These are phyloP conservation scores for Amniataba percoides DNA, from an alignment of 2,797 vertebrate genomes.

Conservation along the genomic window DNA sequence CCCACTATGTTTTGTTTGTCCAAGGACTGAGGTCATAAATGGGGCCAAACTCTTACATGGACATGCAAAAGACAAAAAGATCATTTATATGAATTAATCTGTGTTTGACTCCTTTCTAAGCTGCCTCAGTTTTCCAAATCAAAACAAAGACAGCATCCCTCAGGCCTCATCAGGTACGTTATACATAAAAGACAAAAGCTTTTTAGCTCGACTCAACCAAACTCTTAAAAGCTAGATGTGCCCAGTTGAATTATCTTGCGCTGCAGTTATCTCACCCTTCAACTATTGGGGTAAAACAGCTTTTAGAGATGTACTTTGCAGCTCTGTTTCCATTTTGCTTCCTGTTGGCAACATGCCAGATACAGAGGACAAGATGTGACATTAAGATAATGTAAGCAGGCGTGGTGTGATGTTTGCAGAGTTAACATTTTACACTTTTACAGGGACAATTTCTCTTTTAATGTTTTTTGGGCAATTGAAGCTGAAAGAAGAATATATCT, in stretches of 20 bases:
- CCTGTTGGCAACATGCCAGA: background rate
- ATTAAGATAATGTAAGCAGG: background rate
- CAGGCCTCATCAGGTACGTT: too few species aligned
- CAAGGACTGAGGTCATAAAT: too few species aligned
- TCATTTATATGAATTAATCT: too few species aligned
- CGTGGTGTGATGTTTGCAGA: background rate
- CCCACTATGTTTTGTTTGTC: too few species aligned
- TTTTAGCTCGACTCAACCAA: background rate
- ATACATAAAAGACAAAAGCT: background rate
- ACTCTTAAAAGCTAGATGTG: background rate
- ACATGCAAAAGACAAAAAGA: too few species aligned
- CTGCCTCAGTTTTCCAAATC: too few species aligned
- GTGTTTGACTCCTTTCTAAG: too few species aligned
- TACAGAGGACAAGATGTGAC: background rate
- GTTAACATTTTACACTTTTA: background rate
- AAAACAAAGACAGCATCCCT: too few species aligned
- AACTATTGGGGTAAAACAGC: background rate
- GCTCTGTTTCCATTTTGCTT: conserved; percentile 31
- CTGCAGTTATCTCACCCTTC: background rate
- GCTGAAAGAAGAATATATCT: background rate
- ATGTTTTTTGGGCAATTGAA: background rate
- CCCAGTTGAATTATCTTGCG: background rate
- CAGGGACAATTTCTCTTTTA: too few species aligned
- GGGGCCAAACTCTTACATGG: too few species aligned
- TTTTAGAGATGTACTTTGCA: conserved; percentile 18